Percentiles rank a stretch among this genome's conserved stretches.
Conservation (phyloP, 1,140 invertebrate species). For the Drosophila sucinea region DNA sequence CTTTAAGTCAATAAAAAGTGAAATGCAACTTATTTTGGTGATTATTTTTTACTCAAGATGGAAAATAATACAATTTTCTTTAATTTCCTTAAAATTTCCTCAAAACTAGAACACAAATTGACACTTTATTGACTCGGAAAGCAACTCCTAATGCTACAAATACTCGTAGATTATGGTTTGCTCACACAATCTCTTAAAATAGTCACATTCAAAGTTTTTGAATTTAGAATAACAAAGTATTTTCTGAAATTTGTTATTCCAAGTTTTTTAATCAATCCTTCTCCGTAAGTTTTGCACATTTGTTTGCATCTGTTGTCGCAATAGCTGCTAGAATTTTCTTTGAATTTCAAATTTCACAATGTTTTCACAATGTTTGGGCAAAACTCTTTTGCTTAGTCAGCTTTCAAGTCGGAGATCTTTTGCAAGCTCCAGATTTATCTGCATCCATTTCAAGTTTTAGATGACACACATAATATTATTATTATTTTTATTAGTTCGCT, state of each 20-base stretch:
- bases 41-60: no score
- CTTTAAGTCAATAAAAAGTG: no score
- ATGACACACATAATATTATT: slow-evolving; percentile 58
- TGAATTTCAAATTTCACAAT: slow-evolving; percentile 8
- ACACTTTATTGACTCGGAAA: no score
- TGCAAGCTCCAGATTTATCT: not conserved
- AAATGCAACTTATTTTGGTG: no score
- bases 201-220: no score
- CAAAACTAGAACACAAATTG: no score
- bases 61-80: no score
- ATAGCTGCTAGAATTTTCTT: slow-evolving; percentile 4
- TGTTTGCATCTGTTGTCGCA: not conserved
- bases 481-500: slow-evolving; percentile 43
- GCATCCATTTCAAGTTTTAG: slow-evolving; percentile 24
- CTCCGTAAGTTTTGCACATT: not conserved
- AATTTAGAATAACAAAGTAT: no score
- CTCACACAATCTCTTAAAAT: no score
- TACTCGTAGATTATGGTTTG: no score
- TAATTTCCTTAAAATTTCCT: no score
- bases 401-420: slow-evolving; percentile 21
- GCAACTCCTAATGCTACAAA: no score
- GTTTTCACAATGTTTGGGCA: not conserved
- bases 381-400: slow-evolving; percentile 40
- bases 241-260: not conserved
- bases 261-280: not conserved